A percentile compares a stretch with the other conserved stretches of the same genome.
Evolutionary conservation across 2,797 vertebrate species (phyloP).

Genomic region (Vespertilio murinus): DNA sequence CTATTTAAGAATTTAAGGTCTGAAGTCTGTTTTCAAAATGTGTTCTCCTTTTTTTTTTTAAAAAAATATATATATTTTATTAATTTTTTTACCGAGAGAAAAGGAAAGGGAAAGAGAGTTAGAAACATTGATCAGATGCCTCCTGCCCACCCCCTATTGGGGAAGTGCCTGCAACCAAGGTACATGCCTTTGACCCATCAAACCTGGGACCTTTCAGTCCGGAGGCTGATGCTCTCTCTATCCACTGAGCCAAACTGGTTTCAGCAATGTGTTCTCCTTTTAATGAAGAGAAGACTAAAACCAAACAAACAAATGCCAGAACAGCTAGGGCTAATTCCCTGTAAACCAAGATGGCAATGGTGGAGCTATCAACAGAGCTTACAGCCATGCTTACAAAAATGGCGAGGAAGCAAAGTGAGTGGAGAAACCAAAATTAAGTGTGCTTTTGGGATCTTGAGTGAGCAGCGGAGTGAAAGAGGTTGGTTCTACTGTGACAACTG

Average conservation of each 20-base stretch:
- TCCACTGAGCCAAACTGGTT: too few species aligned
- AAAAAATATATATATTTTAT: neutral
- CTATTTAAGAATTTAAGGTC: neutral
- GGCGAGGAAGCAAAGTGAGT: neutral
- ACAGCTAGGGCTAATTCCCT: neutral
- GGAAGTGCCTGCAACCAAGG: too few species aligned
- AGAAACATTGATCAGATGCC: too few species aligned
- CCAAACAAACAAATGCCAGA: neutral
- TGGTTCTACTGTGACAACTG: neutral
- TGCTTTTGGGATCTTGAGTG: neutral
- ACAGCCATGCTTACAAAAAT: neutral
- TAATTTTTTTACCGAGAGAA: too few species aligned
- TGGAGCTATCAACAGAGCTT: neutral
- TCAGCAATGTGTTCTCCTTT: neutral
- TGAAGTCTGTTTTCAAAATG: neutral
- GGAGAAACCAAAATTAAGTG: neutral
- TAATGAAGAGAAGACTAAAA: neutral
- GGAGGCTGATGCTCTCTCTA: too few species aligned
- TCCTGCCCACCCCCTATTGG: too few species aligned
- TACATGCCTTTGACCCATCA: too few species aligned
- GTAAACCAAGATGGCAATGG: neutral
- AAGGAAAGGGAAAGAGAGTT: too few species aligned
- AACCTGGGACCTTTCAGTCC: too few species aligned
- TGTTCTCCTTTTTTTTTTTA: neutral
- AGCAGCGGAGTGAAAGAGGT: neutral